Conservation (phyloP, 2,797 vertebrate species). For the Adelosebastes latens region DNA sequence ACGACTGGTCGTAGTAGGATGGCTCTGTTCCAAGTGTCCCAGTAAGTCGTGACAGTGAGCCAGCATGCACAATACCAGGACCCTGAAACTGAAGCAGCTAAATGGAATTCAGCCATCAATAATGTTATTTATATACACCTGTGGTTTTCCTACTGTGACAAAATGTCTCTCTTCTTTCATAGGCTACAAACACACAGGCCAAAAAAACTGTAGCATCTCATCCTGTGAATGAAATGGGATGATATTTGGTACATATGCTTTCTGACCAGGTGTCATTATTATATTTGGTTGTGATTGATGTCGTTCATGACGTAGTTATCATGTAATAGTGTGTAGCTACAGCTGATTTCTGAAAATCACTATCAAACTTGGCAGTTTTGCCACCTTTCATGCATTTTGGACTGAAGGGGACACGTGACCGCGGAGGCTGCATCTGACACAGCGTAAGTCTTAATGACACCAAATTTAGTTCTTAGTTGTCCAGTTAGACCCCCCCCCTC, state of each 20-base stretch:
- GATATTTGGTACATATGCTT: neutral
- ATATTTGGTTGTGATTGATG: neutral
- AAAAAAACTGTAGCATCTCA: neutral
- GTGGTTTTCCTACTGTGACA: neutral
- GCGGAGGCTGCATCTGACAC: constrained; percentile 12
- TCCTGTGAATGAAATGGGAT: neutral
- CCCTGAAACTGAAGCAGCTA: neutral
- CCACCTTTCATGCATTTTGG: constrained; percentile 12
- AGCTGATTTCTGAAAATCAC: neutral
- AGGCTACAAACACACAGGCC: neutral
- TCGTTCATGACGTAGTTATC: neutral
- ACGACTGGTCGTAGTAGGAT: no score
- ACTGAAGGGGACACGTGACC: constrained; percentile 1
- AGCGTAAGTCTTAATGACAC: constrained; percentile 33
- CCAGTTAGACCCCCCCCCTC: neutral
- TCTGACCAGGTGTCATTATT: neutral
- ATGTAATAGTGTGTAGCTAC: neutral
- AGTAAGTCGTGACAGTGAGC: no score
- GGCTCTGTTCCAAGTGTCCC: no score
- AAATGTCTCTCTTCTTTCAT: neutral
- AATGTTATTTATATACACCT: neutral
- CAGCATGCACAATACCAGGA: neutral
- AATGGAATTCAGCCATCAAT: neutral
- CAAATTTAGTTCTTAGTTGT: neutral
- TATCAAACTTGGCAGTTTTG: neutral